Base-by-base conservation (phyloP, 1,140 invertebrate genomes). In the Brachionus sp. region DNA sequence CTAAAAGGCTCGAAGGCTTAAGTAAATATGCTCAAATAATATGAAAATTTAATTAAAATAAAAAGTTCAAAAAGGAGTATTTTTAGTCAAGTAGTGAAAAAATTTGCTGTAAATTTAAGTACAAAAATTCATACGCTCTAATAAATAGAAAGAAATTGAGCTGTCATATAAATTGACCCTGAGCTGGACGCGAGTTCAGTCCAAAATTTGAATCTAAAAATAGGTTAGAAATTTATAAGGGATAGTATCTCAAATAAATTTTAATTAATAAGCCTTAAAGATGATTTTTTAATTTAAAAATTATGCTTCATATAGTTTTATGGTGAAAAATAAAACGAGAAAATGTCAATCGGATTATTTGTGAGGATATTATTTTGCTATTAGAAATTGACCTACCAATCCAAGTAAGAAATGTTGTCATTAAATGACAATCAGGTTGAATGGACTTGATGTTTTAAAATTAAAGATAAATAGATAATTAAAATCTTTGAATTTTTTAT, bases 261-360 rank as follows among this genome's bases (percentile, higher is more conserved):
- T 33, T 33, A 66, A 33, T 66, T 16, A 70, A 37, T 39, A 70
- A 70, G 66, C 66, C 66, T 70, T 70, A 39, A 39, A 70, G 66
- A 70, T 70, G 66, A 70, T 70, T 70, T 70, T 70, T 70, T 19
- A 70, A 37, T 70, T 42, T 37, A 39, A 70, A 70, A 70, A 70
- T 70, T 39, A 42, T 70, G 37, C 29, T 70, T 70, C 35, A 70
- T 39, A 70, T 39, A 16, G 33, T 70, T 70, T 70, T 70, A 37
- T 37, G 33, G 12, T 9, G 2, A 23, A 37, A 70, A n/a, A 19
- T 9, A 70, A 70, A 39, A 70, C 37, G 37, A 70, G 33, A 70
- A 70, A 70, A 70, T 70, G 66, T 70, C 66, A 70, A 70, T 70
- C 66, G 66, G 66, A 70, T 70, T n/a, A n/a, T n/a, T 70, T 70